Evolutionary conservation across 2,888 invertebrate genomes (phyloP), one percentile per base, ranked within the genome.

Genomic region (Synanthedon andrenaeformis): DNA sequence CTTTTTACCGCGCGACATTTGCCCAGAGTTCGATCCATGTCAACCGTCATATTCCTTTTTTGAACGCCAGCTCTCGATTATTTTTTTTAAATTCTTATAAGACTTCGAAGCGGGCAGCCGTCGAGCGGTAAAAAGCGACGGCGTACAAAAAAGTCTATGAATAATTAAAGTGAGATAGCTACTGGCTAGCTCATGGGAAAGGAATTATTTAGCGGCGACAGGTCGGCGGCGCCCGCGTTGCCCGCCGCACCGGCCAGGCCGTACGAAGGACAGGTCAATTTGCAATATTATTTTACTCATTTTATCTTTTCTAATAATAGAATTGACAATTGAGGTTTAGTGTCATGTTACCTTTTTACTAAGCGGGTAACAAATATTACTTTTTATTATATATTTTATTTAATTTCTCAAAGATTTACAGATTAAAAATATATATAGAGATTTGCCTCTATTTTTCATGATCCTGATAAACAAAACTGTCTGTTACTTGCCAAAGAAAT

Each of bases 21-120:
- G 86, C 87, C 87, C 86, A 82, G 87, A 86, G 87, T 87, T 87
- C 87, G 86, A 85, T 84, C 86, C 86, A 82, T 87, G 87, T 87
- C 87, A 86, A 85, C 83, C 81, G 84, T 83, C 86, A 80, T 85
- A 84, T 84, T 85, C 82, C 84, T 87, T 85, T 87, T 86, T 85
- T 81, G 81, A 85, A 85, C 83, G 78, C 76, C 77, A 54, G 64
- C 68, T 73, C 76, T 82, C 79, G 78, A 79, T 82, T 82, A 79
- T 79, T 80, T 56, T 83, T 80, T 82, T 82, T 85, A 83, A 79
- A 79, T 82, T 84, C 83, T 84, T 83, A 82, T 84, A 83, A 76
- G 80, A 79, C 82, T 78, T 77, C 81, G 74, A 66, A 69, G 66
- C 72, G 70, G 71, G 68, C 78, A 67, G 75, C 75, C 74, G 72